A percentile compares a stretch with the other conserved stretches of the same genome.
Evolutionary conservation across 2,888 invertebrate genomes (phyloP).

Genomic region (Hermodice carunculata): DNA sequence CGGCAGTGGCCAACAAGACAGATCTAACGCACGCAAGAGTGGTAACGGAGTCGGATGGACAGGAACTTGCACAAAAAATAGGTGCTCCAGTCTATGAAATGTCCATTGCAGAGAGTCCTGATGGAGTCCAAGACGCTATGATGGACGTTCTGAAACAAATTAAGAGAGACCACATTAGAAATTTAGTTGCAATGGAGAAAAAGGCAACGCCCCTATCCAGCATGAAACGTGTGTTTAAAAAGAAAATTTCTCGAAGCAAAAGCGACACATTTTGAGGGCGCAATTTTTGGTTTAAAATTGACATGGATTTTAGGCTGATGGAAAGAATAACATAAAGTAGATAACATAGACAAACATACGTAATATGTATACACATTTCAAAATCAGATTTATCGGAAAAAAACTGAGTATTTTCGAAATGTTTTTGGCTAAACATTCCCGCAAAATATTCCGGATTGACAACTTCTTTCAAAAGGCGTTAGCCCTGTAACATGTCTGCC

Average conservation of each 20-base stretch:
- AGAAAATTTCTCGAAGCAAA: conserved; percentile 57
- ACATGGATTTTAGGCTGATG: no score
- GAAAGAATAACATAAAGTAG: no score
- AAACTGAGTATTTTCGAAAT: no score
- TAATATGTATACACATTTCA: no score
- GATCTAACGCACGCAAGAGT: conserved; percentile 55
- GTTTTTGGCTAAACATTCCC: no score
- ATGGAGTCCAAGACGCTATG: conserved; percentile 58
- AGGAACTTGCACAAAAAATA: conserved; percentile 46
- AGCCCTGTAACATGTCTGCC: no score
- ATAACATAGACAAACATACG: no score
- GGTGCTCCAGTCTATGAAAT: conserved; percentile 60
- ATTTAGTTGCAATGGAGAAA: conserved; percentile 37
- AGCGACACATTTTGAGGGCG: conserved; percentile 56
- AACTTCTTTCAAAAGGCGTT: no score
- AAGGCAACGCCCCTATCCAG: conserved; percentile 54
- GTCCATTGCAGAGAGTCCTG: conserved; percentile 58
- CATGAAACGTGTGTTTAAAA: conserved; percentile 63
- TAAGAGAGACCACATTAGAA: conserved; percentile 56
- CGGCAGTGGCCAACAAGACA: conserved; percentile 59
- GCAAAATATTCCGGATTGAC: no score
- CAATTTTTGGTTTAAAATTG: no score
- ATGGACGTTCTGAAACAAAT: conserved; percentile 56
- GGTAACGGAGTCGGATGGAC: conserved; percentile 53
- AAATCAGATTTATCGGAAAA: no score